Conservation (phyloP, 2,888 invertebrate species). For the Epirrita christyi region DNA sequence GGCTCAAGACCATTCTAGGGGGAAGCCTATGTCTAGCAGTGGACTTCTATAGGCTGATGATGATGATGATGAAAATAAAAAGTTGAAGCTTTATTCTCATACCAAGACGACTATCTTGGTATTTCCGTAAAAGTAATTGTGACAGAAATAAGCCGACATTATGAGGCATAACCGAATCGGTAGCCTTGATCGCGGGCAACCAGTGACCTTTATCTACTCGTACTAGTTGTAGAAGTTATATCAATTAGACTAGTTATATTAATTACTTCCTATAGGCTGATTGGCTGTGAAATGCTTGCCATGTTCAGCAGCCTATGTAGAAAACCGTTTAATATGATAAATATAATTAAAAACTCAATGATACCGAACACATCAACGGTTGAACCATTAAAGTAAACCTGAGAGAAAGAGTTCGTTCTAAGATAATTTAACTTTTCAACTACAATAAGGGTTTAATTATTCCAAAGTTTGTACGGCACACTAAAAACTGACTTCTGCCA, state of each 20-base stretch:
- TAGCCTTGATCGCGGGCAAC: slow-evolving; percentile 40
- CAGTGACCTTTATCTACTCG: slow-evolving; percentile 39
- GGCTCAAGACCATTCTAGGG: no score
- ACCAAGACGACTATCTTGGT: slow-evolving; percentile 3
- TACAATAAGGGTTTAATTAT: no score
- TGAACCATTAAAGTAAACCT: no score
- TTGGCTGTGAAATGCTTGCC: neutral
- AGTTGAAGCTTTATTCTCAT: slow-evolving; percentile 5
- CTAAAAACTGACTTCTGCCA: no score
- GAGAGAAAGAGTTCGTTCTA: no score
- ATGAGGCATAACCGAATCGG: slow-evolving; percentile 28
- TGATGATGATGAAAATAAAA: no score
- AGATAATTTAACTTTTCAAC: no score
- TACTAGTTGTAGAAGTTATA: slow-evolving; percentile 27
- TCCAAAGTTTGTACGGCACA: no score
- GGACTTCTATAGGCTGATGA: no score
- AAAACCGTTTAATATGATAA: neutral
- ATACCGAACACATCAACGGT: no score
- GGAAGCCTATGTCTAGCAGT: no score
- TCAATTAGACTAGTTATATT: slow-evolving; percentile 34
- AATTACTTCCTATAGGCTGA: slow-evolving; percentile 33
- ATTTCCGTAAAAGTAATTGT: slow-evolving; percentile 33
- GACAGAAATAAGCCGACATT: slow-evolving; percentile 19
- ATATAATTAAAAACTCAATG: no score
- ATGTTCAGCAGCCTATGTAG: neutral